Conservation (phyloP, 2,797 vertebrate species). For the Cyprinodon diabolis region DNA sequence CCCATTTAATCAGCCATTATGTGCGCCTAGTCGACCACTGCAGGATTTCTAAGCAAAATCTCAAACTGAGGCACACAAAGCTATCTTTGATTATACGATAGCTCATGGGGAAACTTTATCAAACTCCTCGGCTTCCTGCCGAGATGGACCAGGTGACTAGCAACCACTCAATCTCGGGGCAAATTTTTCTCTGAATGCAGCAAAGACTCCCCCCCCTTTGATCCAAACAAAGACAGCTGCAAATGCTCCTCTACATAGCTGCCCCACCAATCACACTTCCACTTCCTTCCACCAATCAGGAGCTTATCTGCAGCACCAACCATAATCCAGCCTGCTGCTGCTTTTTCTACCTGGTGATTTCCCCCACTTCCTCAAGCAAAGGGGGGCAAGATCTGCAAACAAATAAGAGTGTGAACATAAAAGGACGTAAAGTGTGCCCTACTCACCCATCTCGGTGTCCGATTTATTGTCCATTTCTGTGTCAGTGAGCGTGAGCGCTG, state of each 20-base stretch:
- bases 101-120: slow-evolving; percentile 82
- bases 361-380: slow-evolving; percentile 19
- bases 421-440: slow-evolving; percentile 34
- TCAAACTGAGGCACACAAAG: slow-evolving; percentile 83
- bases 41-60: slow-evolving; percentile 76
- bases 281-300: slow-evolving; percentile 64
- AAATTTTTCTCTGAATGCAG: slow-evolving; percentile 58
- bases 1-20: slow-evolving; percentile 86
- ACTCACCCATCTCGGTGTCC: slow-evolving; percentile 97
- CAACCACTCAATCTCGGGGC: slow-evolving; percentile 66
- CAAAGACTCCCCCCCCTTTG: slow-evolving; percentile 62
- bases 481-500: slow-evolving; percentile 96
- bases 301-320: slow-evolving; percentile 43
- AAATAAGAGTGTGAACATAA: slow-evolving; percentile 31
- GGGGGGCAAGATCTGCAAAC: slow-evolving; percentile 33
- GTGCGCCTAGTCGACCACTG: slow-evolving; percentile 80
- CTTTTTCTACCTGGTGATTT: slow-evolving; percentile 30
- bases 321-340: slow-evolving; percentile 50
- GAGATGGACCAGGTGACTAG: slow-evolving; percentile 82
- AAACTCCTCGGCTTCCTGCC: slow-evolving; percentile 67
- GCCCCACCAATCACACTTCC: slow-evolving; percentile 55
- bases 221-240: slow-evolving; percentile 71
- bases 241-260: slow-evolving; percentile 58
- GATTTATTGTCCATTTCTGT: slow-evolving; percentile 98
- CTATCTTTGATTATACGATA: slow-evolving; percentile 83